Percentiles rank a stretch among this genome's conserved stretches.
These are phyloP conservation scores for Macrophya alboannulata DNA, from an alignment of 2,888 invertebrate species.

Conservation along the genomic window DNA sequence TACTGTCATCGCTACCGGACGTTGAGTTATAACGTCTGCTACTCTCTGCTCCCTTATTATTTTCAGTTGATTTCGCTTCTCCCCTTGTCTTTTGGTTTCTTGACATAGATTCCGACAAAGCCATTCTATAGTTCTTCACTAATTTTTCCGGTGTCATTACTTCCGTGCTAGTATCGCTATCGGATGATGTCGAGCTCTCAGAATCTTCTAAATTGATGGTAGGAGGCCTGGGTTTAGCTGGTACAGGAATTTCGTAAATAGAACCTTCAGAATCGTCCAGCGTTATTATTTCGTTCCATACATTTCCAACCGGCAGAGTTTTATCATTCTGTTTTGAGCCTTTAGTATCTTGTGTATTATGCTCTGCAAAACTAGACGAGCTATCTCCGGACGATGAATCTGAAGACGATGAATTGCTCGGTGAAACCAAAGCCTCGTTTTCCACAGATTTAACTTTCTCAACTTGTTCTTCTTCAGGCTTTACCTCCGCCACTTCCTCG, in stretches of 20 bases:
- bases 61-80: neutral
- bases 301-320: neutral
- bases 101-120: conserved; percentile 1
- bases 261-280: conserved; percentile 71
- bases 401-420: conserved; percentile 1
- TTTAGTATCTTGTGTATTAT: neutral
- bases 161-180: neutral
- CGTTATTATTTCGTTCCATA: neutral
- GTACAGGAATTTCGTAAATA: conserved; percentile 76
- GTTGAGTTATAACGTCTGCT: neutral
- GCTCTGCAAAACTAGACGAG: neutral
- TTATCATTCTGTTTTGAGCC: neutral
- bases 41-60: neutral
- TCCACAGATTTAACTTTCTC: neutral
- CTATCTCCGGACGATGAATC: neutral
- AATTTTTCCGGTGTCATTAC: conserved; percentile 26
- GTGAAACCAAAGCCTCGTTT: neutral
- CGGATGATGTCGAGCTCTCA: conserved; percentile 58
- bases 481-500: neutral
- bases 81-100: too few species aligned
- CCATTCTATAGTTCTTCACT: conserved; percentile 1
- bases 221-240: conserved; percentile 74
- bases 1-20: conserved; percentile 58
- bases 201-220: conserved; percentile 73
- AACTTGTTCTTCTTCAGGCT: neutral